These are phyloP conservation scores for Aviceda subcristata DNA, from an alignment of 2,113 vertebrate genomes.

Conservation along the genomic window DNA sequence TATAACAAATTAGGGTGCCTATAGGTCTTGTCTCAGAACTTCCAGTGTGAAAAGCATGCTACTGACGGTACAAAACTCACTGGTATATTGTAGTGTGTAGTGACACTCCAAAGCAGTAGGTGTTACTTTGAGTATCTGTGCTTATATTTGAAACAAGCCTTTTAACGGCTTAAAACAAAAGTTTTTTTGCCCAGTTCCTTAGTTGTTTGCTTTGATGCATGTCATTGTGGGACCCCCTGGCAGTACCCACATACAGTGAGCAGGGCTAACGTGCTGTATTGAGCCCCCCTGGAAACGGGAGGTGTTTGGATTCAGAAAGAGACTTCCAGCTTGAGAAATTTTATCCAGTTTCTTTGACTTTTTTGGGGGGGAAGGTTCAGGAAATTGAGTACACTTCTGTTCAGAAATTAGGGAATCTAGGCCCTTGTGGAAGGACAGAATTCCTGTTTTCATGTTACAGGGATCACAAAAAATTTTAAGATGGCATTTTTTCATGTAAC, in stretches of 20 bases:
- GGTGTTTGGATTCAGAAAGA: not conserved
- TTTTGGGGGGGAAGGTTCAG: not conserved
- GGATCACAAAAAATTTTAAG: not conserved
- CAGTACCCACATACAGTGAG: rapidly evolving
- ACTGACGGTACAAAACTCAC: not conserved
- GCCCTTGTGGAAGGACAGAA: not conserved
- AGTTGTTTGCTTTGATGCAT: not conserved
- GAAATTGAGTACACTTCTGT: not conserved
- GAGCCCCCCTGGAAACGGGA: rapidly evolving
- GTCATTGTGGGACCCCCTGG: not conserved
- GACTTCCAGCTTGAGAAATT: not conserved
- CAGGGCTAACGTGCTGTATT: not conserved
- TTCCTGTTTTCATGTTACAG: not conserved
- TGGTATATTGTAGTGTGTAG: not conserved
- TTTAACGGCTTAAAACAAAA: not conserved
- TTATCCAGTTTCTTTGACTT: not conserved
- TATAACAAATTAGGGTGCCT: not conserved
- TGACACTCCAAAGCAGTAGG: not conserved
- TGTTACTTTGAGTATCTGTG: not conserved
- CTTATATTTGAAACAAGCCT: not conserved
- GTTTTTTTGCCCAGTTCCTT: not conserved
- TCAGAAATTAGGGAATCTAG: not conserved
- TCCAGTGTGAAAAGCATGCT: not conserved
- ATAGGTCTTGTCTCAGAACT: not conserved
- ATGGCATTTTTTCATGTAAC: not conserved